Evolutionary conservation across 2,888 invertebrate genomes (phyloP), one percentile per base, ranked within the genome.

Genomic region (Bugula neritina): DNA sequence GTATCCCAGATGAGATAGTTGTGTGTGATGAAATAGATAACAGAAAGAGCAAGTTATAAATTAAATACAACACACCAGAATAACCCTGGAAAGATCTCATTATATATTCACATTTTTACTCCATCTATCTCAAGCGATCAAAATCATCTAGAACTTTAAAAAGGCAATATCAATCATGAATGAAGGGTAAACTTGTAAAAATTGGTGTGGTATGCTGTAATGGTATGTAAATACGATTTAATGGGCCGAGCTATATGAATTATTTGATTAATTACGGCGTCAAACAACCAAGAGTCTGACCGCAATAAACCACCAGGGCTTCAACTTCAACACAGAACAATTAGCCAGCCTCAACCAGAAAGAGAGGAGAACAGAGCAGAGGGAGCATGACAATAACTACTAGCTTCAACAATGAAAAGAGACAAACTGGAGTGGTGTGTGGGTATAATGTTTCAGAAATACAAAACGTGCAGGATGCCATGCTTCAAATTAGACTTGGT

Each of bases 171-270:
- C 27, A 27, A 63, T 63, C 27, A 27, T 2, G 27, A n/a, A 13
- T 34, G 27, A 63, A 34, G 63, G 63, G 27, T 63, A 25, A 63
- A 27, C 63, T 25, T 63, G 63, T 63, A 63, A 31, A 31, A 63
- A 31, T 63, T 63, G 63, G 63, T 63, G 31, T 63, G 63, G 63
- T 63, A 63, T 63, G 63, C 63, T 63, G 63, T 63, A 63, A 63
- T 25, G 63, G 25, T 27, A 31, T 63, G 63, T 63, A 63, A 63
- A 63, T 63, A 63, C 31, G 5, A 31, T 34, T 63, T 34, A 63
- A 31, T 63, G 63, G 63, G 27, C 63, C 21, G 27, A 27, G 27
- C 25, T 63, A 31, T 31, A 31, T 63, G 27, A 21, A 63, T 31
- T 25, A 63, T 13, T 27, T 63, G 63, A 63, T 63, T 29, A 31